Evolutionary conservation across 2,888 invertebrate genomes (phyloP), one percentile per base, ranked within the genome.

Genomic region (Neoscelio sp.): DNA sequence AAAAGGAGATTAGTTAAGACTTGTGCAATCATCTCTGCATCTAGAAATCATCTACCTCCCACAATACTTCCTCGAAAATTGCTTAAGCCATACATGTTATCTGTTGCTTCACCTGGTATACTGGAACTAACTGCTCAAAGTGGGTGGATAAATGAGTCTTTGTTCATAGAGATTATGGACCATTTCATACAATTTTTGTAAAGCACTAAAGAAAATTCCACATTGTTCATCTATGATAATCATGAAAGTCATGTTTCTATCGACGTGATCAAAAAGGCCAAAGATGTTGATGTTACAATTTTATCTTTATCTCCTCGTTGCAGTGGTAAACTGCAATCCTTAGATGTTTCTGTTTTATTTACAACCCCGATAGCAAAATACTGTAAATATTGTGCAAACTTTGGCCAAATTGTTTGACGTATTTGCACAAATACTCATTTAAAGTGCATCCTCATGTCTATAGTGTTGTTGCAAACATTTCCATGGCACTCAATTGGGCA

Each of bases 41-140:
- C 80, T 64, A 90, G 90, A 20, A 85, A 83, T 70, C 74, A 62
- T 38, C 68, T 90, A 23, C 89, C 90, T n/a, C 90, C 90, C 2
- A 84, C 77, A 83, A 89, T 73, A 35, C 82, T 82, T 52, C 78
- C 82, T 1, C 13, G 78, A 0, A 76, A 65, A 35, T 64, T 78
- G 17, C 78, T 78, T 38, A 76, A 80, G n/a, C 15, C 40, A 6
- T 58, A 44, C n/a, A 76, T 68, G 82, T 10, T 79, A 1, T 13
- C 35, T 10, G 67, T 70, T 35, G 52, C 76, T n/a, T 67, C 71
- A 15, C 68, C 71, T 38, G 68, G 56, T n/a, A 68, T 70, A 30
- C 46, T 81, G 10, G 74, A 73, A 3, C 28, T 75, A 3, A 65
- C 67, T 6, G 70, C 73, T 48, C 44, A 17, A 5, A 75, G 48